Evolutionary conservation across 2,113 vertebrate species (phyloP), one percentile per base, ranked within the genome.

Genomic region (Pogonocichla stellata): DNA sequence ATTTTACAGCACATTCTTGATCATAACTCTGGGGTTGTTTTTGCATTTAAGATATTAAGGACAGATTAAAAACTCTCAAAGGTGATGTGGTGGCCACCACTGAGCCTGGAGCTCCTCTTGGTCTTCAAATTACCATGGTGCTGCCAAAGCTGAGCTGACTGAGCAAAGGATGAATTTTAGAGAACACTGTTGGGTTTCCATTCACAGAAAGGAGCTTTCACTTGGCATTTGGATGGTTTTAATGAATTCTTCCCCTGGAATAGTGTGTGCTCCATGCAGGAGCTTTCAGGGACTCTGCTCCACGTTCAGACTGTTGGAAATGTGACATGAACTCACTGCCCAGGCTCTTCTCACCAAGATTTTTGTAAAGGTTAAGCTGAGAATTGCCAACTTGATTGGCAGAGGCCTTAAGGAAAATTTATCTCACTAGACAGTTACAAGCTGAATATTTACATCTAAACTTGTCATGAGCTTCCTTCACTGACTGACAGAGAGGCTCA

Each of bases 331-430:
- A 54, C 26, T 79, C 64, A 10, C 42, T 38, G 25, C 25, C 64
- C 8, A 10, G 19, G 11, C 42, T 74, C 34, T 17, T 74, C 48
- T 82, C 4, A 17, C 26, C 24, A 26, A 56, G 26, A 6, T 12
- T 79, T 86, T 38, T 74, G 45, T 33, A 70, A 90, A 93, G 74
- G 74, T 92, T 43, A 60, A 33, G 23, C 43, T 94, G 51, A 64
- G 61, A 56, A 67, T 81, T 47, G 42, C 23, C 29, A 19, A 22
- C 51, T 47, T 54, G 56, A 67, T 29, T 51, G 73, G 47, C 26
- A 71, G 67, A 81, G 43, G 9, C 12, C 5, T 65, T 48, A 22
- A 4, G 18, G 73, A 81, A 78, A 87, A 62, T n/a, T 61, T 47
- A 14, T 50, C 61, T 79, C 29, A 5, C 6, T 9, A 16, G 34